Conservation (phyloP, 2,797 vertebrate genomes). For the Tiaroga cobitis region DNA sequence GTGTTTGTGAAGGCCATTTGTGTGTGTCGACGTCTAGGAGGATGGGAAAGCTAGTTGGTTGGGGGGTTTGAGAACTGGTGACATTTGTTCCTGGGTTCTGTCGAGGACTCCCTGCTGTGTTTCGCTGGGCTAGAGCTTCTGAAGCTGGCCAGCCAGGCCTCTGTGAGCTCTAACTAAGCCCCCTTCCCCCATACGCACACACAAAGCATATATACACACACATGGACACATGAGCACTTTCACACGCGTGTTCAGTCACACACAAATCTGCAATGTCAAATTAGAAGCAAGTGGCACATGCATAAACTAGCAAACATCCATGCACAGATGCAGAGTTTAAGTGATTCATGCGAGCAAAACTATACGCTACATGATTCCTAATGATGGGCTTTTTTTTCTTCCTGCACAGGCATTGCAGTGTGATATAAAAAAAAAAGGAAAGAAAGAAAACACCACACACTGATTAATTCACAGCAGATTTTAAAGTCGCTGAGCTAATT, state of each 20-base stretch:
- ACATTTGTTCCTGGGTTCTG: conserved; percentile 64
- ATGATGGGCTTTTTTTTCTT: neutral
- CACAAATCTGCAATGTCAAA: conserved; percentile 17
- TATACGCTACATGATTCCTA: neutral
- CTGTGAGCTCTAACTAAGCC: conserved; percentile 53
- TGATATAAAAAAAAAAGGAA: neutral
- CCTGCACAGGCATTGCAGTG: neutral
- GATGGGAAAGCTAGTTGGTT: conserved; percentile 34
- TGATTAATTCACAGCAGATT: neutral
- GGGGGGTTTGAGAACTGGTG: conserved; percentile 51
- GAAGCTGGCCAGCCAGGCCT: conserved; percentile 61
- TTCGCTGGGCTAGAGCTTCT: conserved; percentile 58
- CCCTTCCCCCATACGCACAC: conserved; percentile 48
- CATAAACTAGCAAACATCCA: neutral
- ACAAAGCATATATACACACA: conserved; percentile 25
- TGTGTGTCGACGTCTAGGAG: conserved; percentile 47
- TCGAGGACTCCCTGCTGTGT: conserved; percentile 65
- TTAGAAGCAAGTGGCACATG: conserved; percentile 8
- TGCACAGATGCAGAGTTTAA: neutral
- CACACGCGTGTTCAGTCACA: neutral
- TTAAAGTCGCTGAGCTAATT: neutral
- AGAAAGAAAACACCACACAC: neutral
- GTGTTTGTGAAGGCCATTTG: conserved; percentile 46
- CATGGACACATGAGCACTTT: conserved; percentile 36
- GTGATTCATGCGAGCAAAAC: neutral